phyloP scores from a whole-genome alignment of 2,888 invertebrate species.

The Athetis lepigone region DNA sequence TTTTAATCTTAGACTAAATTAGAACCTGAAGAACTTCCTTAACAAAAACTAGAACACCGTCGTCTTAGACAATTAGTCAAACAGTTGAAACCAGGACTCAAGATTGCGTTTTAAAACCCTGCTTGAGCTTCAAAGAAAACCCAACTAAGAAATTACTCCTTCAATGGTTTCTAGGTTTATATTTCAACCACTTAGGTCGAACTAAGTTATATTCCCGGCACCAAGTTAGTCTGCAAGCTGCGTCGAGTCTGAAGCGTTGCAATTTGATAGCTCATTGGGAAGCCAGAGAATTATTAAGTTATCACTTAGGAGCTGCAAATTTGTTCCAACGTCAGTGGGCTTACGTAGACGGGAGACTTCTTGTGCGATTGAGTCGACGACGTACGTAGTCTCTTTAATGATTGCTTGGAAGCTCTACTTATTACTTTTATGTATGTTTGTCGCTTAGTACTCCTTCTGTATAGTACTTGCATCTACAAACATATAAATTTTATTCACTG shows the following conservation, averaged over 20 bases:
- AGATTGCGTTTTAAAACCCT: constrained; percentile 40
- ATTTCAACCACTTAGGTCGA: constrained; percentile 61
- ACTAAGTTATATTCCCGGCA: constrained; percentile 55
- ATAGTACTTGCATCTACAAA: no score
- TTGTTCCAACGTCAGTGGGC: constrained; percentile 2
- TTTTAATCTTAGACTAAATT: constrained; percentile 1
- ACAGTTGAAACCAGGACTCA: constrained; percentile 37
- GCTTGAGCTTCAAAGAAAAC: constrained; percentile 53
- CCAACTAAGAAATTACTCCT: constrained; percentile 58
- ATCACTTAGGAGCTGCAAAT: constrained; percentile 19
- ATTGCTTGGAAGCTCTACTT: no score
- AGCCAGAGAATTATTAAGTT: constrained; percentile 41
- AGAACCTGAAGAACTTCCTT: constrained; percentile 10
- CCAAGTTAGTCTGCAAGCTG: constrained; percentile 47
- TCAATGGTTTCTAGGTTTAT: constrained; percentile 64
- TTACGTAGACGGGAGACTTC: no score
- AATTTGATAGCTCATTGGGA: constrained; percentile 54
- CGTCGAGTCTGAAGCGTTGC: constrained; percentile 36
- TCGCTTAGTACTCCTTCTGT: no score
- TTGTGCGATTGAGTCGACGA: no score
- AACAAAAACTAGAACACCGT: constrained; percentile 35
- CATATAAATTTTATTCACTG: no score
- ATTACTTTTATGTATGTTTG: no score
- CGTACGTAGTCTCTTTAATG: no score
- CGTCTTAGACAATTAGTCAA: constrained; percentile 37